Conservation (phyloP, 2,113 vertebrate species). For the Thamnophis sirtalis region DNA sequence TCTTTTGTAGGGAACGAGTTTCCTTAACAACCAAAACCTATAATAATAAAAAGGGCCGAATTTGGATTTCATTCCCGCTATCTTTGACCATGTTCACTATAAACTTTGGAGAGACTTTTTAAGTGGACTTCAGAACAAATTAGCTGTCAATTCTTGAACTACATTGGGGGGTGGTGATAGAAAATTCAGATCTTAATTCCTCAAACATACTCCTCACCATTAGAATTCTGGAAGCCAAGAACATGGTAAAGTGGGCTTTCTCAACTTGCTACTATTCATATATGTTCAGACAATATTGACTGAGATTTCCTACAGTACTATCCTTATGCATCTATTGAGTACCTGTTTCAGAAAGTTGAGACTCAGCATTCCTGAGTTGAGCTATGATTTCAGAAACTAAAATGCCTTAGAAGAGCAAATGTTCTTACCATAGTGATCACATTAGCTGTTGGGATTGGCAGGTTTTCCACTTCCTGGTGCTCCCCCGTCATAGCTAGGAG, state of each 20-base stretch:
- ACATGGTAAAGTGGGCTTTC: neutral
- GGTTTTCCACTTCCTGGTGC: constrained; percentile 77
- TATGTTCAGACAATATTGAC: neutral
- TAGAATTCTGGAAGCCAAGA: neutral
- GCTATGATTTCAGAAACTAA: neutral
- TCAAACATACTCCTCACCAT: neutral
- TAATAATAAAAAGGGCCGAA: neutral
- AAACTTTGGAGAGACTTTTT: neutral
- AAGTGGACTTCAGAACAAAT: neutral
- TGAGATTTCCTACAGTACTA: neutral
- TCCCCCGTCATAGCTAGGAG: constrained; percentile 68
- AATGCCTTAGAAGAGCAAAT: neutral
- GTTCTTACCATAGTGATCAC: constrained; percentile 78
- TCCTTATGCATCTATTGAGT: neutral
- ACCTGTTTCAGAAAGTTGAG: neutral
- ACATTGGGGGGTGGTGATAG: neutral
- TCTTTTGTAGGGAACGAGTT: neutral
- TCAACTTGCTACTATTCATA: neutral
- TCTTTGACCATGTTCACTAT: neutral
- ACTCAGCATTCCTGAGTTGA: neutral
- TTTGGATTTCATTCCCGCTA: neutral
- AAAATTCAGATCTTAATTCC: neutral
- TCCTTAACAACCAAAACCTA: neutral
- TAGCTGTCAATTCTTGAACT: neutral
- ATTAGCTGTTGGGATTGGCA: constrained; percentile 68